Conservation (phyloP, 2,888 invertebrate species). For the Aphidoletes aphidimyza region DNA sequence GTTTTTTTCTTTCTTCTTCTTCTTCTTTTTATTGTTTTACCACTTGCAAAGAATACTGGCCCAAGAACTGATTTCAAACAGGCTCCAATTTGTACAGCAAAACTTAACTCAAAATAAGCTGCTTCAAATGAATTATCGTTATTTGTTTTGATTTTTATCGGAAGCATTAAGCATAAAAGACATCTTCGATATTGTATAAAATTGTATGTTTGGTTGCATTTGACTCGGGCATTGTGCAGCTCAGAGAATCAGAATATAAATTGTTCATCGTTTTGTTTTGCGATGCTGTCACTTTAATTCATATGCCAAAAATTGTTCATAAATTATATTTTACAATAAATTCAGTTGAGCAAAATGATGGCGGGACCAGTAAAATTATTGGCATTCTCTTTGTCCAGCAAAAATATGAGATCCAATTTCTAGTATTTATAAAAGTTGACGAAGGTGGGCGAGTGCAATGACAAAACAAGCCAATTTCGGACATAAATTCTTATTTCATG, state of each 20-base stretch:
- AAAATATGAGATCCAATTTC: too few relatives aligned
- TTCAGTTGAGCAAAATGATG: not conserved
- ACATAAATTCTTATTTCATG: too few relatives aligned
- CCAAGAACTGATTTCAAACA: not conserved
- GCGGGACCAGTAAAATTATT: not conserved
- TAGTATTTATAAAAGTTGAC: too few relatives aligned
- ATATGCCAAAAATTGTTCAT: conserved; percentile 47
- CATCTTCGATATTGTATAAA: not conserved
- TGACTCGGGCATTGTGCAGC: not conserved
- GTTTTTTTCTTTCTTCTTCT: not conserved
- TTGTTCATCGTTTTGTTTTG: not conserved
- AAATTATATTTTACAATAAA: not conserved
- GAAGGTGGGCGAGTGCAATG: too few relatives aligned
- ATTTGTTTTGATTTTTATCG: conserved; percentile 49
- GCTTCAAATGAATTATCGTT: conserved; percentile 23
- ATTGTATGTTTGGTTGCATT: not conserved
- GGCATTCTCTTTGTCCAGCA: not conserved
- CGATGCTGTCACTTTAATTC: not conserved
- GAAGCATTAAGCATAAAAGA: conserved; percentile 31
- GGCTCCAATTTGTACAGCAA: not conserved
- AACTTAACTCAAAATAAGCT: not conserved
- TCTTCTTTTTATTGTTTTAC: not conserved
- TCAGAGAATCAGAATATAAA: conserved; percentile 35
- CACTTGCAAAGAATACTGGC: not conserved
- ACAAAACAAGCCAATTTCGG: too few relatives aligned